A percentile compares a stretch with the other conserved stretches of the same genome.
Evolutionary conservation across 2,888 invertebrate genomes (phyloP).

Genomic region (Diplazon laetatorius): DNA sequence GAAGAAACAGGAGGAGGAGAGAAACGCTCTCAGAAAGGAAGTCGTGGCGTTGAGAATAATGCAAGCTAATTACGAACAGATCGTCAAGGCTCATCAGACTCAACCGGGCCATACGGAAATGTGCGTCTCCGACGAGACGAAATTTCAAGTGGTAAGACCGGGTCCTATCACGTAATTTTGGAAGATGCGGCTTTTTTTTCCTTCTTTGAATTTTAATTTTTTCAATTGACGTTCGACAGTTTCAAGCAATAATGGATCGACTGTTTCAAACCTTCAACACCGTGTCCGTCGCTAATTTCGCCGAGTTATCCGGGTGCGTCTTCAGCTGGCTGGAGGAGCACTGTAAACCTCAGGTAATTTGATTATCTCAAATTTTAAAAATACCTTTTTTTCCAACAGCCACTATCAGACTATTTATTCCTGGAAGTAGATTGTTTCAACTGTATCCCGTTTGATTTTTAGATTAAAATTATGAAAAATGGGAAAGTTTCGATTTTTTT

Average conservation of each 20-base stretch:
- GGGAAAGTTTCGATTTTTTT: too few species aligned
- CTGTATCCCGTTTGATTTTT: too few species aligned
- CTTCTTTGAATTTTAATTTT: conserved; percentile 1
- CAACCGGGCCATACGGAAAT: conserved; percentile 94
- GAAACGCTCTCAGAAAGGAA: conserved; percentile 94
- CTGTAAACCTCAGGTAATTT: conserved; percentile 92
- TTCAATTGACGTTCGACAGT: conserved; percentile 85
- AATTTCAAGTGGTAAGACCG: conserved; percentile 95
- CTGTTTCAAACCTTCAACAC: conserved; percentile 95
- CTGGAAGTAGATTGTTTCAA: too few species aligned
- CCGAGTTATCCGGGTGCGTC: conserved; percentile 96
- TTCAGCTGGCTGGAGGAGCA: conserved; percentile 99
- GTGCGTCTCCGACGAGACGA: conserved; percentile 96
- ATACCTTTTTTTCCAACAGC: too few species aligned
- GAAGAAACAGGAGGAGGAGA: conserved; percentile 96
- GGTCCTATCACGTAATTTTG: background rate
- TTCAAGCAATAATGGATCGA: conserved; percentile 97
- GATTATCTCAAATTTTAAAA: conserved; percentile 20
- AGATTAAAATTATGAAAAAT: too few species aligned
- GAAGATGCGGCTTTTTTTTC: background rate
- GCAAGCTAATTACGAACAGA: conserved; percentile 97
- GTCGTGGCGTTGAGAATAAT: conserved; percentile 94
- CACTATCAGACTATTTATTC: too few species aligned
- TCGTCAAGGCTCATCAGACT: conserved; percentile 97
- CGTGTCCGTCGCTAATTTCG: conserved; percentile 95